Percentiles rank a stretch among this genome's conserved stretches.
Evolutionary conservation across 2,113 vertebrate genomes (phyloP).

Genomic region (Cebidichthys violaceus): DNA sequence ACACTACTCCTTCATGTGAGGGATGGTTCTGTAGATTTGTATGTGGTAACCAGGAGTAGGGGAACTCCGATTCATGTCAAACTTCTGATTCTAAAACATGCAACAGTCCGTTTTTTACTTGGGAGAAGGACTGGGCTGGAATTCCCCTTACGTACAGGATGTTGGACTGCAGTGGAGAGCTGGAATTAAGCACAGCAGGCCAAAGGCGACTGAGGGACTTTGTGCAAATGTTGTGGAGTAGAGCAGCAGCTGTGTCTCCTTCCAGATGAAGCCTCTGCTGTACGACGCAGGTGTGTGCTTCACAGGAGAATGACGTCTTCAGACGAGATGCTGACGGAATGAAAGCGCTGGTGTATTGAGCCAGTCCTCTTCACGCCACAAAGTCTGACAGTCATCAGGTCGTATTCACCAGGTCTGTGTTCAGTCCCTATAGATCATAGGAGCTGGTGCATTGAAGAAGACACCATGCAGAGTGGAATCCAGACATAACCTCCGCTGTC

Average conservation of each 20-base stretch:
- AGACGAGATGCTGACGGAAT: neutral
- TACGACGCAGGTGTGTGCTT: neutral
- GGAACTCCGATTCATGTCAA: conserved; percentile 27
- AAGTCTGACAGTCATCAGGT: neutral
- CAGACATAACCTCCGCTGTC: too few species aligned
- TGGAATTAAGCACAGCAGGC: conserved; percentile 18
- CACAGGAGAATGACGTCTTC: neutral
- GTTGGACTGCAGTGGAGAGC: conserved; percentile 28
- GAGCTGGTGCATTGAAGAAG: neutral
- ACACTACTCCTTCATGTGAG: conserved; percentile 13
- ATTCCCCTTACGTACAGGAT: conserved; percentile 58
- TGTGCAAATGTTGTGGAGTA: neutral
- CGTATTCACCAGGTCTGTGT: neutral
- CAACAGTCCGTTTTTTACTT: neutral
- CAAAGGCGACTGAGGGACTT: conserved; percentile 15
- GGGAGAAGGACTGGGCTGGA: conserved; percentile 36
- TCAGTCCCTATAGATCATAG: neutral
- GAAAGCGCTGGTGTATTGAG: neutral
- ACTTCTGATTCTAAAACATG: conserved; percentile 14
- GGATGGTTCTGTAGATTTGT: conserved; percentile 6
- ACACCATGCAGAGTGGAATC: neutral
- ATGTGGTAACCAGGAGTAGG: conserved; percentile 16
- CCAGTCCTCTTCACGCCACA: neutral
- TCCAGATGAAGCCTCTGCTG: neutral
- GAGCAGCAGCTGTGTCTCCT: neutral